phyloP scores from a whole-genome alignment of 2,797 vertebrate genomes.

The Tokudaia tokunoshimensis region DNA sequence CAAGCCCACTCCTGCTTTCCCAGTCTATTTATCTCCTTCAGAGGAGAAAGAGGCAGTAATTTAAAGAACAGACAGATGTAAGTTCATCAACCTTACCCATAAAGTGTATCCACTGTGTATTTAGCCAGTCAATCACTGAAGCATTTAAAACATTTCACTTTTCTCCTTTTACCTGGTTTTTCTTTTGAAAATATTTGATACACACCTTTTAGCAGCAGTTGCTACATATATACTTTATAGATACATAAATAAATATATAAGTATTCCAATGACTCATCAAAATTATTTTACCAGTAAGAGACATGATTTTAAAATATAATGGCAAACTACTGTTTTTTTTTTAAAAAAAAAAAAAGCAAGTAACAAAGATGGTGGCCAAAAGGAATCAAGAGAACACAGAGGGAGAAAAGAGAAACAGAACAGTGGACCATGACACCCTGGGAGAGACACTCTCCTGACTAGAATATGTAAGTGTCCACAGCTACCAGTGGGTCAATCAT shows the following conservation, averaged over 20 bases:
- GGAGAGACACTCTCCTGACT: neutral
- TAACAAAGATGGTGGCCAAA: neutral
- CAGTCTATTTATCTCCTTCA: neutral
- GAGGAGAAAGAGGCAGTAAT: neutral
- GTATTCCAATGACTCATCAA: neutral
- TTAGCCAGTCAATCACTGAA: neutral
- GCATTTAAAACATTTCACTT: conserved; percentile 25
- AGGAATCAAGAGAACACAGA: neutral
- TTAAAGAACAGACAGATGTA: neutral
- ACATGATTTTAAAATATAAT: neutral
- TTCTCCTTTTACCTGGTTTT: conserved; percentile 10
- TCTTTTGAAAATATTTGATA: conserved; percentile 8
- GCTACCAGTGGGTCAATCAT: neutral
- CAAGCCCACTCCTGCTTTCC: neutral
- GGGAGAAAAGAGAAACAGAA: neutral
- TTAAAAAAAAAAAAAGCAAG: neutral
- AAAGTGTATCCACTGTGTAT: neutral
- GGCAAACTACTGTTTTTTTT: neutral
- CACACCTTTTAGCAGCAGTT: neutral
- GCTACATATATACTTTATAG: neutral
- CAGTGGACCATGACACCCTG: neutral
- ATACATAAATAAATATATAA: neutral
- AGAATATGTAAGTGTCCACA: neutral
- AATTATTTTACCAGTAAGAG: conserved; percentile 37
- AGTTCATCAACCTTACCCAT: neutral